Evolutionary conservation across 2,888 invertebrate genomes (phyloP).

Genomic region (Stramonita haemastoma): DNA sequence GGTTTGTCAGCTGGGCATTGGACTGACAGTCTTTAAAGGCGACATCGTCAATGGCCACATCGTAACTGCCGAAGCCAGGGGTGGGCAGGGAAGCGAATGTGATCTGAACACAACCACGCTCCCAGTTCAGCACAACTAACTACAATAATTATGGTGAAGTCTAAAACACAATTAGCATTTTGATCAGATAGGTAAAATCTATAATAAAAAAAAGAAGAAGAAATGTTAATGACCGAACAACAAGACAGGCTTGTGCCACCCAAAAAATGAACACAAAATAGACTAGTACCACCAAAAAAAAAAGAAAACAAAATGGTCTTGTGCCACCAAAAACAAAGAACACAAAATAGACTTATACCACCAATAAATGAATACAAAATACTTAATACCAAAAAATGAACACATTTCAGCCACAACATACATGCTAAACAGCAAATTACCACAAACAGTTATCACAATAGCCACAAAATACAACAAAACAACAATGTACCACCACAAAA

Average conservation of each 20-base stretch:
- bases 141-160: too few relatives aligned
- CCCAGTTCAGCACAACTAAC: too few relatives aligned
- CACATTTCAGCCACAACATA: neutral
- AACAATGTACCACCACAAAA: neutral
- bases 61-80: slow-evolving; percentile 52
- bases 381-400: too few relatives aligned
- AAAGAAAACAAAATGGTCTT: neutral
- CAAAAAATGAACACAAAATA: too few relatives aligned
- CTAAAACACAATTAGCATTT: too few relatives aligned
- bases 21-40: slow-evolving; percentile 66
- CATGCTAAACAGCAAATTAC: neutral
- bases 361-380: neutral
- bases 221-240: neutral
- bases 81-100: slow-evolving; percentile 62
- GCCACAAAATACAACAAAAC: neutral
- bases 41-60: slow-evolving; percentile 71
- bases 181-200: neutral
- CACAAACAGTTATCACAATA: neutral
- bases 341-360: too few relatives aligned
- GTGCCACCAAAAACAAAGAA: too few relatives aligned
- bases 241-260: too few relatives aligned
- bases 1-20: slow-evolving; percentile 53
- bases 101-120: slow-evolving; percentile 50
- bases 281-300: too few relatives aligned
- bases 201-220: neutral